Percentiles rank a stretch among this genome's conserved stretches.
Evolutionary conservation across 2,113 vertebrate genomes (phyloP).

Genomic region (Triplophysa siluroides): DNA sequence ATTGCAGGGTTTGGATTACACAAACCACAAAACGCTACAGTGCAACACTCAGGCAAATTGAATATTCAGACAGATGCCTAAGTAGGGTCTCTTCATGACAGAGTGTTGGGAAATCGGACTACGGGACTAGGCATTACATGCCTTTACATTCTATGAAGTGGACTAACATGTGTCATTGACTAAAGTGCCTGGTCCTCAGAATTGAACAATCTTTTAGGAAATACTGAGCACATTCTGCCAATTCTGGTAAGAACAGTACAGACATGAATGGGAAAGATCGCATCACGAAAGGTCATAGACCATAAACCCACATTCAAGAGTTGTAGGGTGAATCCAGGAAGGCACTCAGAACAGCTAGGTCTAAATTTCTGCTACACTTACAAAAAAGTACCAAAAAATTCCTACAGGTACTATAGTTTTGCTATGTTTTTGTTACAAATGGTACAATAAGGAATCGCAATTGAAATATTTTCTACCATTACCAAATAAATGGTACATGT

Average conservation of each 20-base stretch:
- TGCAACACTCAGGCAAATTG: not conserved
- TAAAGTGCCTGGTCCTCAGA: conserved; percentile 19
- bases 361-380: not conserved
- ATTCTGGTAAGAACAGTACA: conserved; percentile 18
- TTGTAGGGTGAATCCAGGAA: conserved; percentile 31
- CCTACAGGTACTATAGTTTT: too few relatives aligned
- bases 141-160: conserved; percentile 24
- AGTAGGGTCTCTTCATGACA: conserved; percentile 13
- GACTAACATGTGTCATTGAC: conserved; percentile 29
- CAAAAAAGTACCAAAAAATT: too few relatives aligned
- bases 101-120: not conserved
- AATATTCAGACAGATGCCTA: not conserved
- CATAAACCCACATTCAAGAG: conserved; percentile 25
- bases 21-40: not conserved
- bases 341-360: conserved; percentile 47
- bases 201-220: conserved; percentile 22
- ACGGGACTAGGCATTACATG: not conserved
- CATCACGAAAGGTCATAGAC: not conserved
- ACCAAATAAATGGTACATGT: too few relatives aligned
- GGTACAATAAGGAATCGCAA: conserved; percentile 1
- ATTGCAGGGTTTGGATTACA: conserved; percentile 10
- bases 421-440: too few relatives aligned
- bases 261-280: conserved; percentile 23
- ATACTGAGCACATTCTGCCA: conserved; percentile 13
- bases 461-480: too few relatives aligned